Base-by-base conservation (phyloP, 1,140 invertebrate genomes). In the Diabrotica virgifera region DNA sequence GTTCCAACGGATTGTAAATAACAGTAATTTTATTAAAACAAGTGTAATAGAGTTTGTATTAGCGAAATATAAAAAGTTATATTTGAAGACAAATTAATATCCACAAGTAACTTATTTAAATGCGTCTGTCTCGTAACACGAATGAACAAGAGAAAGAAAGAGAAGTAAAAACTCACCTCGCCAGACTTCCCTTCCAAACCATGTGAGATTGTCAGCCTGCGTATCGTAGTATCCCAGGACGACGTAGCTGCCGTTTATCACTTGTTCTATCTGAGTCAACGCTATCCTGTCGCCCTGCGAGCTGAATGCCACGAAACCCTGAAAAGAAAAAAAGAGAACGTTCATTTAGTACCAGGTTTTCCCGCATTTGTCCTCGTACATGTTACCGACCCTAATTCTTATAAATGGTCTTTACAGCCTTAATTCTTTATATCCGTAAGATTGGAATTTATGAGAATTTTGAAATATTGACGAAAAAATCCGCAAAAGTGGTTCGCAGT, bases 201-300 rank as follows among this genome's bases (percentile, higher is more conserved):
- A 98, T 2, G 94, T 95, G 3, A 99, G 84, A 81, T 98, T 97
- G 78, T 98, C 94, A 38, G 89, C 90, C 74, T 94, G 93, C 13
- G 92, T 95, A 78, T 99, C 96, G 77, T 97, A 99, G 78, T 95
- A 98, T 7, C 96, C 97, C n/a, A 98, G 82, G 73, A 95, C 92
- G 11, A 92, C 87, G 79, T 99, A 99, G 75, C 92, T 94, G 57
- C 96, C 96, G 81, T 96, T 91, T 72, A 90, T 89, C 83, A 99
- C 90, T 81, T 99, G 97, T 79, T 99, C 97, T 66, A 99, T 95
- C 82, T 98, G 94, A 6, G 96, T 99, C 78, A 96, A 85, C n/a
- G 97, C 96, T 74, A 99, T 99, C 72, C 98, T 88, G 82, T 99
- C 97, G 71, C 98, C 98, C 82, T 95, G 92, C 0, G 95, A 96